These are phyloP conservation scores for Thymelicus acteon DNA, from an alignment of 2,888 invertebrate species.

Conservation along the genomic window DNA sequence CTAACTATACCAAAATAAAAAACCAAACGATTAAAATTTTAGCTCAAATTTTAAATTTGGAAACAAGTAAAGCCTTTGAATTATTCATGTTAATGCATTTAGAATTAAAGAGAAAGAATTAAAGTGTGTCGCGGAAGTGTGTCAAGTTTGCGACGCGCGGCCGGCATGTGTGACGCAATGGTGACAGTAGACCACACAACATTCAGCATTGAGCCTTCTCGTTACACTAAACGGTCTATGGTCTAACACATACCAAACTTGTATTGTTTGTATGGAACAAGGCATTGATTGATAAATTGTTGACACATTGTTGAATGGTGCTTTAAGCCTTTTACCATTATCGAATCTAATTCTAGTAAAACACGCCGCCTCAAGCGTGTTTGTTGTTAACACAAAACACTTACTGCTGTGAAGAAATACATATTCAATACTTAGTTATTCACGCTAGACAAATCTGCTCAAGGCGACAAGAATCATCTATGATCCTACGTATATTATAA, in stretches of 20 bases:
- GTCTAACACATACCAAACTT: not conserved
- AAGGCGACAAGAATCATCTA: too few species aligned
- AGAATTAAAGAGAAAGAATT: conserved; percentile 38
- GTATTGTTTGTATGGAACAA: not conserved
- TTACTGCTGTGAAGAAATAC: too few species aligned
- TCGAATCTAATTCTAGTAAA: not conserved
- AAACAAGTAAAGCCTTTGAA: not conserved
- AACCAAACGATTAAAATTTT: too few species aligned
- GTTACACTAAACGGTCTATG: conserved; percentile 9
- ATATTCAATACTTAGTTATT: too few species aligned
- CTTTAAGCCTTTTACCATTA: not conserved
- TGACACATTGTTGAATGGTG: not conserved
- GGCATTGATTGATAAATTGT: conserved; percentile 6
- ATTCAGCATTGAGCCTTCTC: conserved; percentile 37
- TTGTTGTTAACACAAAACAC: too few species aligned
- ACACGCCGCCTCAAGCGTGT: not conserved
- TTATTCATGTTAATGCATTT: not conserved
- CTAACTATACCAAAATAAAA: too few species aligned
- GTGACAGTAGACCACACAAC: conserved; percentile 43
- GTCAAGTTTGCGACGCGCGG: conserved; percentile 64
- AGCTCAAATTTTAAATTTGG: not conserved
- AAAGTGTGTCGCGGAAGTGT: conserved; percentile 60
- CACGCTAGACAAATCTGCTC: too few species aligned
- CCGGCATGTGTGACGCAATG: conserved; percentile 56
- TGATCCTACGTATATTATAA: too few species aligned